Evolutionary conservation across 1,140 invertebrate genomes (phyloP).

Genomic region (Sinonovacula constricta): DNA sequence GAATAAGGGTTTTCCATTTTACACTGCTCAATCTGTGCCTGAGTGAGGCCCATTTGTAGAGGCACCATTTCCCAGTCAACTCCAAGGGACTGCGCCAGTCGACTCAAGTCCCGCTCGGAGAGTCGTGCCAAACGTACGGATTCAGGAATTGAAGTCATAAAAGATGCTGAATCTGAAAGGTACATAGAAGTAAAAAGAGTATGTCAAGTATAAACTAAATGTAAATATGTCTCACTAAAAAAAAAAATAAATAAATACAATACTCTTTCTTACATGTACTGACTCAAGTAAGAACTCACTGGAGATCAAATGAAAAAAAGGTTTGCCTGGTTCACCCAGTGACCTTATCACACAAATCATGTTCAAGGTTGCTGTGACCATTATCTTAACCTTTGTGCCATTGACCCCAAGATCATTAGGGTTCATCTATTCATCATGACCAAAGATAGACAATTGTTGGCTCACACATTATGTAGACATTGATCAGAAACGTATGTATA

Average conservation of each 20-base stretch:
- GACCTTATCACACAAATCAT: no score
- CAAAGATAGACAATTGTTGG: no score
- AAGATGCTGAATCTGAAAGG: slow-evolving; percentile 21
- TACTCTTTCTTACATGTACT: background rate
- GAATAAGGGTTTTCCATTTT: slow-evolving; percentile 41
- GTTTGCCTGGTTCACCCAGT: no score
- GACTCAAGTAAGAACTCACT: background rate
- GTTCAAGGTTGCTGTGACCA: no score
- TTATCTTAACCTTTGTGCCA: no score
- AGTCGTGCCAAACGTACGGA: background rate
- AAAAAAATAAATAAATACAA: background rate
- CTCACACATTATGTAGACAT: no score
- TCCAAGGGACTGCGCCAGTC: slow-evolving; percentile 27
- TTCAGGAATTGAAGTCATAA: slow-evolving; percentile 11
- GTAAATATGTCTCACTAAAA: background rate
- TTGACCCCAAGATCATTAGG: no score
- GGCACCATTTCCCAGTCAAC: slow-evolving; percentile 36
- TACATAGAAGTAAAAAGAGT: no score
- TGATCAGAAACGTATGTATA: no score
- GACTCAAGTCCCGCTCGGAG: slow-evolving; percentile 34
- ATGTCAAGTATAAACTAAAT: no score
- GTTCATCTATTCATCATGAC: no score
- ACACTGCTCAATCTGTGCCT: slow-evolving; percentile 38
- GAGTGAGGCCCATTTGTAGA: slow-evolving; percentile 15
- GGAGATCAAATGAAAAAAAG: background rate